These are phyloP conservation scores for Pandion haliaetus DNA, from an alignment of 2,113 vertebrate genomes.

Conservation along the genomic window DNA sequence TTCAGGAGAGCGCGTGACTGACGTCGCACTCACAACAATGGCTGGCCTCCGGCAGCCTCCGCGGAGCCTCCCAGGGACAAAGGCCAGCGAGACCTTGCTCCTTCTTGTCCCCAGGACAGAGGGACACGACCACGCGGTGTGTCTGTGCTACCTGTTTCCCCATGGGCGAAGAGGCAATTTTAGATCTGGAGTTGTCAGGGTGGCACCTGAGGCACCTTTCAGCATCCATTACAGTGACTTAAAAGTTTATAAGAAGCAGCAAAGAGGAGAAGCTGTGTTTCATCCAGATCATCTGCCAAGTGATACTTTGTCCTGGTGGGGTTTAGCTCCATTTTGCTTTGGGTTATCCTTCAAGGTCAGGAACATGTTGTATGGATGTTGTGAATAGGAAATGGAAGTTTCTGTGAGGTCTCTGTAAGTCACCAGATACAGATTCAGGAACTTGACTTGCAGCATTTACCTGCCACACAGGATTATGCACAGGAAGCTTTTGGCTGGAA, in stretches of 20 bases:
- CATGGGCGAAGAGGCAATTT: not conserved
- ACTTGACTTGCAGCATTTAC: constrained; percentile 44
- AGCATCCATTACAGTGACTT: not conserved
- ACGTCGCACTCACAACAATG: accelerated
- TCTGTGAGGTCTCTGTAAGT: not conserved
- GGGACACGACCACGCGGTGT: accelerated
- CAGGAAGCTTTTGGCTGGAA: constrained; percentile 62
- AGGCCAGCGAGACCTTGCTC: not conserved
- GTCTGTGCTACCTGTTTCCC: not conserved
- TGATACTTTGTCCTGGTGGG: not conserved
- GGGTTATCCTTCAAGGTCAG: not conserved
- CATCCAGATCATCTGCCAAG: not conserved
- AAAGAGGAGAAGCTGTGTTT: not conserved
- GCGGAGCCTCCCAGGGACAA: accelerated
- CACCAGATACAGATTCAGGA: not conserved
- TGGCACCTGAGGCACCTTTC: not conserved
- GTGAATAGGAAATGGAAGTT: not conserved
- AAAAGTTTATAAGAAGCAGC: not conserved
- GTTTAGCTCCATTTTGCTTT: not conserved
- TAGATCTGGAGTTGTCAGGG: not conserved
- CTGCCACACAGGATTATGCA: constrained; percentile 53
- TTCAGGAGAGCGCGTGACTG: accelerated
- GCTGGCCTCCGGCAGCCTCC: not conserved
- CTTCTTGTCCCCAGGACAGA: not conserved
- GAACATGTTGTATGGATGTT: not conserved